Evolutionary conservation across 2,113 vertebrate genomes (phyloP).

Genomic region (Pygoscelis adeliae): DNA sequence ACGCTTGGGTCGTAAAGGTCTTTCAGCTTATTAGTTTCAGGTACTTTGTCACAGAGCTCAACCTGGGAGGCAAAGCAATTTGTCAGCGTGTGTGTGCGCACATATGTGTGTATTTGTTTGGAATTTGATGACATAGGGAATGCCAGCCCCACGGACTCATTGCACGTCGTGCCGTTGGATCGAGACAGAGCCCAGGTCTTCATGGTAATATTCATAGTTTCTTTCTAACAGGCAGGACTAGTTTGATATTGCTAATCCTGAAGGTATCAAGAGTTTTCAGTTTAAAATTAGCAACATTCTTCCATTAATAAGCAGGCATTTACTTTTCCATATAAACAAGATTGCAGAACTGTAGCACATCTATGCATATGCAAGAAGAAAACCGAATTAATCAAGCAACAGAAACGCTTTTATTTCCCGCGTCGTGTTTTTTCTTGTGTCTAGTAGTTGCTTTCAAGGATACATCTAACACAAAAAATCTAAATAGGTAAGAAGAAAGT

Average conservation of each 20-base stretch:
- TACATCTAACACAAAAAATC: neutral
- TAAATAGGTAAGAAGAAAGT: neutral
- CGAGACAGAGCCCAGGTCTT: neutral
- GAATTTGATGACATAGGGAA: neutral
- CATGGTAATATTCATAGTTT: neutral
- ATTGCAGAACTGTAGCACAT: neutral
- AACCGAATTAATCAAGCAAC: neutral
- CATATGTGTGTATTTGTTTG: neutral
- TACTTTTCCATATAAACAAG: neutral
- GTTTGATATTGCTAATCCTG: neutral
- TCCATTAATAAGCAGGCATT: neutral
- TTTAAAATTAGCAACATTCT: neutral
- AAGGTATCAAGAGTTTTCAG: neutral
- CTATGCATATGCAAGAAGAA: neutral
- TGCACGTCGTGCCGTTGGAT: fast-evolving
- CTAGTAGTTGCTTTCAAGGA: constrained; percentile 30
- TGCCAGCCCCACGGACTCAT: neutral
- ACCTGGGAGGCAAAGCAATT: neutral
- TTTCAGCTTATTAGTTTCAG: neutral
- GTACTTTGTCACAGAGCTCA: neutral
- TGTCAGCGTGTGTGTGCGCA: fast-evolving
- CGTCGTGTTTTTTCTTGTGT: neutral
- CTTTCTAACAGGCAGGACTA: neutral
- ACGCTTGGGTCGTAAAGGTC: neutral
- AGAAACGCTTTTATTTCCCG: neutral